Evolutionary conservation across 1,140 invertebrate genomes (phyloP), one percentile per base, ranked within the genome.

Genomic region (Bombus sibiricus): DNA sequence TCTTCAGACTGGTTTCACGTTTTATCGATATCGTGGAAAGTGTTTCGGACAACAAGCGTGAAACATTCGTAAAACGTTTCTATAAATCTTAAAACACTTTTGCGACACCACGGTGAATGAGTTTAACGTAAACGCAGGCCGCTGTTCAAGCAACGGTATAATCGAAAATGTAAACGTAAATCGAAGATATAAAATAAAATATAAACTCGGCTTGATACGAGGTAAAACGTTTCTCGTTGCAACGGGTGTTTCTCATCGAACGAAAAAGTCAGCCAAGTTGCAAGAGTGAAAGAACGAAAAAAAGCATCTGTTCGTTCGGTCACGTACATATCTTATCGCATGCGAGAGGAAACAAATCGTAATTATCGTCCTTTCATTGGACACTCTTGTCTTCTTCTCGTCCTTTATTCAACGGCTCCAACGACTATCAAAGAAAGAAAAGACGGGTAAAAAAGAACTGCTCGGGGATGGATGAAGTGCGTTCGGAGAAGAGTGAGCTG

Each of bases 321-420:
- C 47, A 4, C 34, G 34, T 53, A 4, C 34, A 28, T 53, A 71
- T n/a, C 81, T 66, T 75, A 53, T 68, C 59, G 9, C 62, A n/a
- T n/a, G 12, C 43, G 9, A 39, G 41, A 53, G 37, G 32, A 37
- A 57, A 83, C 28, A 69, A 53, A 77, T 83, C 74, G 73, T 78
- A 84, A 84, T 78, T 59, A 71, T 84, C 75, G 37, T 69, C 74
- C n/a, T 83, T 77, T 83, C 66, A 34, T 71, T 71, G 66, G 22
- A 28, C 10, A 1, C 25, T 47, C 1, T 28, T 34, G 53, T 1
- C 18, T 32, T 66, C 15, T 2, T 66, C 10, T 25, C n/a, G 18
- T 47, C 43, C 10, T 41, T 57, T 69, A 41, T 43, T 69, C 59
- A 25, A 57, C 62, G 73, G 1, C 5, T 32, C 28, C n/a, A 39